phyloP scores from a whole-genome alignment of 2,113 vertebrate genomes.

The Salvelinus alpinus region DNA sequence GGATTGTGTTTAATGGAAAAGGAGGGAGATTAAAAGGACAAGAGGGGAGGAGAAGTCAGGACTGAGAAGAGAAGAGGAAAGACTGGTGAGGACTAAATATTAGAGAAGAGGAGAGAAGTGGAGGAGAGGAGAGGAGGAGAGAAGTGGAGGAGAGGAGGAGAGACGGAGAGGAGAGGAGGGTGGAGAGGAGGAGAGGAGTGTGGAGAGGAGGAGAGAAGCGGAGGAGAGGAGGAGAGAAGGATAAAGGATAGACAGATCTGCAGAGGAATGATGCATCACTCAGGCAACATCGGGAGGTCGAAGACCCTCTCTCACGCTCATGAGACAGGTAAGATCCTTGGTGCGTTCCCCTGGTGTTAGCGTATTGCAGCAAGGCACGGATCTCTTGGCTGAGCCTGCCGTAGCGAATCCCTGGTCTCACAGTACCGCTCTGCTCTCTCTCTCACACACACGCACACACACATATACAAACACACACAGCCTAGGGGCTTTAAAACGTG shows the following conservation, averaged over 20 bases:
- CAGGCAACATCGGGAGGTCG: conserved; percentile 83
- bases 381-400: not conserved
- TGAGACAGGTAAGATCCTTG: conserved; percentile 89
- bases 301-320: conserved; percentile 90
- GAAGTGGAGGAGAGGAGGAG: not conserved
- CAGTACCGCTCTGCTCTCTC: not conserved
- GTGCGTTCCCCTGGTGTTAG: not conserved
- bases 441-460: conserved; percentile 12
- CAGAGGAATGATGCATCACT: conserved; percentile 85
- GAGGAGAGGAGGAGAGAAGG: conserved; percentile 40
- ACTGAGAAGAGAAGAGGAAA: conserved; percentile 24
- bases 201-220: conserved; percentile 40
- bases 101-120: conserved; percentile 8
- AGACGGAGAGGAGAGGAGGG: conserved; percentile 41
- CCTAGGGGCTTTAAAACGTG: not conserved
- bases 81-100: no score
- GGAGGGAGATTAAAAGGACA: conserved; percentile 32
- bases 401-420: not conserved
- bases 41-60: conserved; percentile 58
- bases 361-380: not conserved
- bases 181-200: conserved; percentile 17
- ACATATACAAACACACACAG: not conserved
- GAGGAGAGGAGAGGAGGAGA: conserved; percentile 57
- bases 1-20: conserved; percentile 65
- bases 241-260: conserved; percentile 24